Percentiles rank a stretch among this genome's conserved stretches.
phyloP scores from a whole-genome alignment of 2,113 vertebrate species.

The Corvus cornix region DNA sequence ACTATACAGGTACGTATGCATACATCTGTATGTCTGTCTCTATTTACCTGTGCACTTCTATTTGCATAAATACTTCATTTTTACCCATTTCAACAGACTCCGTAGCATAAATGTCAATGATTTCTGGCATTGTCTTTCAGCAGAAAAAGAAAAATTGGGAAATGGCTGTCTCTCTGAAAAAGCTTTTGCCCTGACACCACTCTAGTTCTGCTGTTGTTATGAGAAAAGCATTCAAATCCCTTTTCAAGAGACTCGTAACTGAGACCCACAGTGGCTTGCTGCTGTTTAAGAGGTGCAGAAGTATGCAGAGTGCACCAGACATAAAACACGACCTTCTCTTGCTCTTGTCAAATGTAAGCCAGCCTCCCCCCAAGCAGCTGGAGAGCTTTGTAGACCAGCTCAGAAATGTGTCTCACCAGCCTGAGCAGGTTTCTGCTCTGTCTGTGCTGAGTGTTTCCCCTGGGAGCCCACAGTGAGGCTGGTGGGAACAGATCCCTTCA shows the following conservation, averaged over 20 bases:
- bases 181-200: background rate
- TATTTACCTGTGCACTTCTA: background rate
- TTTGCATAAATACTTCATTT: background rate
- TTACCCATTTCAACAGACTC: background rate
- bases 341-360: background rate
- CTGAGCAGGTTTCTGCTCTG: background rate
- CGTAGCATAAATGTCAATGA: background rate
- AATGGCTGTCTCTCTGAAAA: background rate
- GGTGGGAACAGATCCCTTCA: background rate
- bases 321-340: conserved; percentile 12
- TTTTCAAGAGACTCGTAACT: background rate
- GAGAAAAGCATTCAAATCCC: background rate
- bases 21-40: background rate
- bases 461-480: fast-evolving
- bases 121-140: background rate
- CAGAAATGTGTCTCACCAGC: background rate
- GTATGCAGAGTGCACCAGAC: background rate
- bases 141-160: background rate
- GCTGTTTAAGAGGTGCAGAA: background rate
- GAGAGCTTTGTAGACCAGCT: background rate
- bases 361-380: background rate
- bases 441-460: background rate
- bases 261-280: background rate
- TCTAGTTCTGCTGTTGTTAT: background rate
- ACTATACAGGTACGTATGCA: background rate